These are phyloP conservation scores for Melipona quadrifasciata DNA, from an alignment of 1,140 invertebrate species.

Conservation along the genomic window DNA sequence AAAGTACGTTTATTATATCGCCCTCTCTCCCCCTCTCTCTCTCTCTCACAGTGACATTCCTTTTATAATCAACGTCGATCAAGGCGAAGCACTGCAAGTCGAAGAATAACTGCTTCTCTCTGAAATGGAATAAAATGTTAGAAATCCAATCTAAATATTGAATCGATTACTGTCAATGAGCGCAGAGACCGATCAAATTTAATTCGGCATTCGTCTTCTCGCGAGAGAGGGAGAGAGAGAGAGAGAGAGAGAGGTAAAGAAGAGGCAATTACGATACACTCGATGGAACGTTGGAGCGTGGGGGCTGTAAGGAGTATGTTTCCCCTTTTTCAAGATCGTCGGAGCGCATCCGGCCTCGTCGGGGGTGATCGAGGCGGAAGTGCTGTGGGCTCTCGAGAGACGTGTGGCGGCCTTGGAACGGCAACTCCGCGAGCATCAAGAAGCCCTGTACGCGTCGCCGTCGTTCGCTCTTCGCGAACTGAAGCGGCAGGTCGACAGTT, in stretches of 20 bases:
- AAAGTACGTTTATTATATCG: background rate
- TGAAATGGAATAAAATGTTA: too few relatives aligned
- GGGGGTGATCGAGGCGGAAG: slow-evolving; percentile 82
- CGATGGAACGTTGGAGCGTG: background rate
- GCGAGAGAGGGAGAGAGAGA: too few relatives aligned
- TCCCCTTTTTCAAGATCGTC: slow-evolving; percentile 72
- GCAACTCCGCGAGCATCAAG: slow-evolving; percentile 80
- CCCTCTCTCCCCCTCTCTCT: background rate
- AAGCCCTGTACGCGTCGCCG: slow-evolving; percentile 77
- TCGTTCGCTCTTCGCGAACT: slow-evolving; percentile 83
- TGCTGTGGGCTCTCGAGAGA: slow-evolving; percentile 81
- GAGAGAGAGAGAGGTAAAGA: too few relatives aligned
- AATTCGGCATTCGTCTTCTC: background rate
- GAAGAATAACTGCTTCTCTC: too few relatives aligned
- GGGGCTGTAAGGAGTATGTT: slow-evolving; percentile 1
- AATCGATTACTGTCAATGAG: background rate
- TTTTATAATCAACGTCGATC: too few relatives aligned
- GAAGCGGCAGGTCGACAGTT: slow-evolving; percentile 85
- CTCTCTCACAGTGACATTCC: too few relatives aligned
- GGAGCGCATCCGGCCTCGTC: slow-evolving; percentile 77
- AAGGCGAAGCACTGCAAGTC: too few relatives aligned
- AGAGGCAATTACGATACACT: background rate
- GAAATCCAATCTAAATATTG: background rate
- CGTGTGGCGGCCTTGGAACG: slow-evolving; percentile 85
- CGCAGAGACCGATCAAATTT: background rate